A percentile compares a stretch with the other conserved stretches of the same genome.
phyloP scores from a whole-genome alignment of 2,888 invertebrate species.

The Theodoxus fluviatilis region DNA sequence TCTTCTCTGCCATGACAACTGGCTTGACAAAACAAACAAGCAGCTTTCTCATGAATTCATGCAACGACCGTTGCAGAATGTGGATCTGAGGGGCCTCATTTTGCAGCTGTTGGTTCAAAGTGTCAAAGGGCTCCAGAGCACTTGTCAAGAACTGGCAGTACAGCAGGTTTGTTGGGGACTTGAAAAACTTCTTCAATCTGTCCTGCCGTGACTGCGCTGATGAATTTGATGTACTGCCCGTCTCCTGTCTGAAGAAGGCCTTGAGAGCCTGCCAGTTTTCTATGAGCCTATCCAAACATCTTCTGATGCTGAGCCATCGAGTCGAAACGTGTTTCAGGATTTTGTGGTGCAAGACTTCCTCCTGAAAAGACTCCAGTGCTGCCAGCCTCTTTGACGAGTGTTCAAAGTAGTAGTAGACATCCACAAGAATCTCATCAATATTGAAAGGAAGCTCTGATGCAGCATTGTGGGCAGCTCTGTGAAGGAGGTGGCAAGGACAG shows the following conservation, averaged over 20 bases:
- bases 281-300: not conserved
- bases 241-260: not conserved
- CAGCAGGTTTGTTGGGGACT: slow-evolving; percentile 7
- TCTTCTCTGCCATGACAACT: too few species aligned
- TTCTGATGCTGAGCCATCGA: not conserved
- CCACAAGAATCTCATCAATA: not conserved
- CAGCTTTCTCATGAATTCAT: too few species aligned
- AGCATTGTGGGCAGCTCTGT: not conserved
- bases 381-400: not conserved
- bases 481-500: not conserved
- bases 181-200: not conserved
- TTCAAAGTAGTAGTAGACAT: not conserved
- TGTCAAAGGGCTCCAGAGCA: too few species aligned
- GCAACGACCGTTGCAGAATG: too few species aligned
- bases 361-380: not conserved
- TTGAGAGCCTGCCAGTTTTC: slow-evolving; percentile 6
- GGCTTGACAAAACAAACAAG: too few species aligned
- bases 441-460: not conserved
- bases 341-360: not conserved
- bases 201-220: not conserved
- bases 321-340: not conserved
- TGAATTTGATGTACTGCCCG: not conserved
- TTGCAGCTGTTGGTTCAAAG: too few species aligned
- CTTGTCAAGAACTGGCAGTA: slow-evolving; percentile 10
- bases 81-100: too few species aligned